phyloP scores from a whole-genome alignment of 2,113 vertebrate species.

The Oryzias curvinotus region DNA sequence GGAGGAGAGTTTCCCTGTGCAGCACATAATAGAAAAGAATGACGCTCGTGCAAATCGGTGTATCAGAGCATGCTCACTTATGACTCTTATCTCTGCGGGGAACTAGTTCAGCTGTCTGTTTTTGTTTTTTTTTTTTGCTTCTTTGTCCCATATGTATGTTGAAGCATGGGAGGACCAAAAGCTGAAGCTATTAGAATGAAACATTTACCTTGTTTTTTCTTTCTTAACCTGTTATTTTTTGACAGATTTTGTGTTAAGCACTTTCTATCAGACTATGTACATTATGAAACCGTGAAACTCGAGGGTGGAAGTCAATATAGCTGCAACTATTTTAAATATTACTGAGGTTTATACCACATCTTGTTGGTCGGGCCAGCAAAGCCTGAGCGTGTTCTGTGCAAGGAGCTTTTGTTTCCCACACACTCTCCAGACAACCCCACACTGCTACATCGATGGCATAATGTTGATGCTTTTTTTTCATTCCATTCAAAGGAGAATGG shows the following conservation, averaged over 20 bases:
- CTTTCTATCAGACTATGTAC: too few relatives aligned
- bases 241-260: too few relatives aligned
- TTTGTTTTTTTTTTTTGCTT: slow-evolving; percentile 38
- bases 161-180: slow-evolving; percentile 35
- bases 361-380: slow-evolving; percentile 57
- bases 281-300: slow-evolving; percentile 39
- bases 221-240: too few relatives aligned
- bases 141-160: slow-evolving; percentile 37
- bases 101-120: slow-evolving; percentile 14
- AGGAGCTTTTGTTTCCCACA: slow-evolving; percentile 63
- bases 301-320: slow-evolving; percentile 69
- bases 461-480: slow-evolving; percentile 61
- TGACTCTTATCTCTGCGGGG: slow-evolving; percentile 41
- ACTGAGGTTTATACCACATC: slow-evolving; percentile 50
- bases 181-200: slow-evolving; percentile 21
- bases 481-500: slow-evolving; percentile 65
- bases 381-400: slow-evolving; percentile 66
- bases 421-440: slow-evolving; percentile 53
- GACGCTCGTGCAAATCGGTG: slow-evolving; percentile 64
- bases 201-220: background rate
- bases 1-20: slow-evolving; percentile 56
- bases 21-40: slow-evolving; percentile 60
- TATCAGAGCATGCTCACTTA: slow-evolving; percentile 53
- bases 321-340: slow-evolving; percentile 66
- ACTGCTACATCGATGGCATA: slow-evolving; percentile 54